These are phyloP conservation scores for Piscicola geometra DNA, from an alignment of 2,888 invertebrate species.

Conservation along the genomic window DNA sequence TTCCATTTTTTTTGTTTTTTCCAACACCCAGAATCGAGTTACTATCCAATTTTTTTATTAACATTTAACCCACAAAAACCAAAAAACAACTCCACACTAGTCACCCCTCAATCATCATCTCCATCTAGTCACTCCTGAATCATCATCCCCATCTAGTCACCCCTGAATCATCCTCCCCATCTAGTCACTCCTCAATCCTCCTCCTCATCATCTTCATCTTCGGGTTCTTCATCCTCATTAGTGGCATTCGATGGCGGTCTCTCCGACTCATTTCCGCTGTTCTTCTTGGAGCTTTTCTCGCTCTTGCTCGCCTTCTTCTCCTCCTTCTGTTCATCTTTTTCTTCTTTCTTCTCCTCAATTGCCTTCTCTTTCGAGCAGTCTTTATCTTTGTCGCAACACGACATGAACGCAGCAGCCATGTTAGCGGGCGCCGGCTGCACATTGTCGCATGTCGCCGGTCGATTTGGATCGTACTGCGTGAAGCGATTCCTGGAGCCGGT, in stretches of 20 bases:
- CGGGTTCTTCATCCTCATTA: slow-evolving; percentile 5
- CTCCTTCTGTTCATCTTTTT: not conserved
- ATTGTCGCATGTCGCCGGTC: not conserved
- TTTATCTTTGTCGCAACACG: not conserved
- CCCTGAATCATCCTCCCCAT: too few species aligned
- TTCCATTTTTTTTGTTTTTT: too few species aligned
- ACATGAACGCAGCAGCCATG: not conserved
- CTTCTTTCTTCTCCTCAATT: not conserved
- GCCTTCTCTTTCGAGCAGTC: too few species aligned
- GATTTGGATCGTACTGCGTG: not conserved
- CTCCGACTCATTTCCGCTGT: not conserved
- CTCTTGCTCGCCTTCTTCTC: not conserved
- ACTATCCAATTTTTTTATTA: too few species aligned
- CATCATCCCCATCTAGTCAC: too few species aligned
- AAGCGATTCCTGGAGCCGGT: slow-evolving; percentile 1
- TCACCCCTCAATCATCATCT: too few species aligned
- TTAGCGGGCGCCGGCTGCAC: too few species aligned
- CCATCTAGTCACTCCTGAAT: too few species aligned
- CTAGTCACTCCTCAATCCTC: too few species aligned
- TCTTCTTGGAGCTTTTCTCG: not conserved
- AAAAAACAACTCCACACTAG: too few species aligned
- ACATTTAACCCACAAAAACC: too few species aligned
- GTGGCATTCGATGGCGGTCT: not conserved
- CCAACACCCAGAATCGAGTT: too few species aligned
- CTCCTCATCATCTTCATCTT: slow-evolving; percentile 15